Percentiles rank a stretch among this genome's conserved stretches.
These are phyloP conservation scores for Drosophila jambulina DNA, from an alignment of 1,140 invertebrate species.

Conservation along the genomic window DNA sequence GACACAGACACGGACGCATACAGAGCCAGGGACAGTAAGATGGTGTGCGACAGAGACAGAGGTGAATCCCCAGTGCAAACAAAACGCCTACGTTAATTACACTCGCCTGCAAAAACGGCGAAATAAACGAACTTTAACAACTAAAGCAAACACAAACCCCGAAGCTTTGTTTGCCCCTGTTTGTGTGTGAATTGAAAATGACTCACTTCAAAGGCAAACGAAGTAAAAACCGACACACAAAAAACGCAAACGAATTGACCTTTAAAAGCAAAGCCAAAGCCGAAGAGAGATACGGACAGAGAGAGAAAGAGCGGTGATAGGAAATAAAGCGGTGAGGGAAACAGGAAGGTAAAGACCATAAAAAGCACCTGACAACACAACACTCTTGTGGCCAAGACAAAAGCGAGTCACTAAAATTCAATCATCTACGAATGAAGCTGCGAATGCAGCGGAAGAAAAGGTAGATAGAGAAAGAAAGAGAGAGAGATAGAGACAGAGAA, in stretches of 20 bases:
- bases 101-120: constrained; percentile 47
- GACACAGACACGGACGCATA: not conserved
- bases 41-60: constrained; percentile 41
- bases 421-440: constrained; percentile 42
- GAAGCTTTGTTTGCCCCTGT: constrained; percentile 48
- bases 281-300: not conserved
- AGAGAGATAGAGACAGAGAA: not conserved
- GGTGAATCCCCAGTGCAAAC: constrained; percentile 56
- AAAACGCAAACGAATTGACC: constrained; percentile 53
- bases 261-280: constrained; percentile 37
- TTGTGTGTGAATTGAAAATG: constrained; percentile 63
- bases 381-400: constrained; percentile 45
- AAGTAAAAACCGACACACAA: constrained; percentile 33
- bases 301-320: not conserved
- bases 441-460: constrained; percentile 15
- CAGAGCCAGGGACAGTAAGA: constrained; percentile 1
- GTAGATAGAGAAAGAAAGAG: not conserved
- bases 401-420: constrained; percentile 50
- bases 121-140: constrained; percentile 55
- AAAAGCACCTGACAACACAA: constrained; percentile 52
- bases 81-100: constrained; percentile 72
- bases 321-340: not conserved
- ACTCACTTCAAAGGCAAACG: constrained; percentile 60
- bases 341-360: constrained; percentile 40
- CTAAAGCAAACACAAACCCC: constrained; percentile 36